Percentiles rank a stretch among this genome's conserved stretches.
phyloP scores from a whole-genome alignment of 2,797 vertebrate genomes.

The Forpus xanthops region DNA sequence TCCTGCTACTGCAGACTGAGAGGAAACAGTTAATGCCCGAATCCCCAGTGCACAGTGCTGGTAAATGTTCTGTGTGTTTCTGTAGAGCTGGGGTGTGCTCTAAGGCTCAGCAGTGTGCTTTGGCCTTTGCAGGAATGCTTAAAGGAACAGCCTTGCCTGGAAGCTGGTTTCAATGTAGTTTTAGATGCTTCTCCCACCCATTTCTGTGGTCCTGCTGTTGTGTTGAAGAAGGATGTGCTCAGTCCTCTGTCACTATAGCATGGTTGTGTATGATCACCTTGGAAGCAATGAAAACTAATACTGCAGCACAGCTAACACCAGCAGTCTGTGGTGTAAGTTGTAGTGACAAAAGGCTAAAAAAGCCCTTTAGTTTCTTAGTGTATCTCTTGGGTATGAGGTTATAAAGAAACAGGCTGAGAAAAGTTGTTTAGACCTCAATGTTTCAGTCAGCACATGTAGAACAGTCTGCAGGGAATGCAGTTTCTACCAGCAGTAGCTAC shows the following conservation, averaged over 20 bases:
- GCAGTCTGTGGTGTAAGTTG: background rate
- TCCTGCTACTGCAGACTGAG: background rate
- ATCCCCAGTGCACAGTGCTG: background rate
- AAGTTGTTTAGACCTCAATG: background rate
- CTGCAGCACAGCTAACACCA: background rate
- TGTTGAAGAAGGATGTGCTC: background rate
- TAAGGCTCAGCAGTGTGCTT: background rate
- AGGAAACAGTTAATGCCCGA: background rate
- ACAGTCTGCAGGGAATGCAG: background rate
- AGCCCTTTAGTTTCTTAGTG: background rate
- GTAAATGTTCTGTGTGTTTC: background rate
- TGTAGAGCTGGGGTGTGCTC: background rate
- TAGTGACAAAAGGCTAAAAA: background rate
- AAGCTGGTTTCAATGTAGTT: background rate
- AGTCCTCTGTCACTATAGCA: background rate
- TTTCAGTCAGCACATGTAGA: background rate
- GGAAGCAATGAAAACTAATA: background rate
- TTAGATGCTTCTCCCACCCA: background rate
- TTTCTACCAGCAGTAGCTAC: background rate
- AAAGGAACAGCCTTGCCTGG: background rate
- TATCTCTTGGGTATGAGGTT: background rate
- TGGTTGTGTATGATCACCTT: background rate
- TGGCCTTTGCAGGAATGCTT: background rate
- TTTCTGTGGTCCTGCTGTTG: background rate
- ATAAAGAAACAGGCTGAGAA: background rate